Evolutionary conservation across 2,113 vertebrate genomes (phyloP).

Genomic region (Syrmaticus mikado): DNA sequence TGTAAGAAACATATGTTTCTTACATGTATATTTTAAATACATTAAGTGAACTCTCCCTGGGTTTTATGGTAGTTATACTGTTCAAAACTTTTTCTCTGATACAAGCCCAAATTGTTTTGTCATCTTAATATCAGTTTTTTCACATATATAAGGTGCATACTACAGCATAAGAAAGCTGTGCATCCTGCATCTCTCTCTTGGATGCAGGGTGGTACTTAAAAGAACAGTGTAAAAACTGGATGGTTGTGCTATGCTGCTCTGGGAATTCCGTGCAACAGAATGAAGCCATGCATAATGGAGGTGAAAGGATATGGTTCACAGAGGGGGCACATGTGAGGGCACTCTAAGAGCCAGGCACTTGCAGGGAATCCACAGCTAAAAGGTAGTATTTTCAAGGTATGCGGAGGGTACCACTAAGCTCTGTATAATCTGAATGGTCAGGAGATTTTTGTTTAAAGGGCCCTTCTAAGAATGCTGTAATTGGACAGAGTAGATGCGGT

Average conservation of each 20-base stretch:
- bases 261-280: conserved; percentile 13
- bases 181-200: not conserved
- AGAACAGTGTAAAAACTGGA: not conserved
- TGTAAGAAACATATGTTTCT: not conserved
- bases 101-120: not conserved
- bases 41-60: not conserved
- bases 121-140: not conserved
- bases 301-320: conserved; percentile 22
- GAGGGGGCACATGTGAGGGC: not conserved
- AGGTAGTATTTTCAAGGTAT: not conserved
- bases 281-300: not conserved
- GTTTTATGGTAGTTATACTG: not conserved
- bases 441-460: not conserved
- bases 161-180: not conserved
- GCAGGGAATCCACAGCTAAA: not conserved
- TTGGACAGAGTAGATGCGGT: not conserved
- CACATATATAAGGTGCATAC: not conserved
- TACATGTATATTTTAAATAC: not conserved
- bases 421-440: not conserved
- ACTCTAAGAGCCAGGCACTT: not conserved
- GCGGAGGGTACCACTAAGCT: not conserved
- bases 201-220: not conserved
- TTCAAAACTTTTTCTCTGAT: not conserved
- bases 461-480: not conserved
- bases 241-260: not conserved